Base-by-base conservation (phyloP, 2,113 vertebrate genomes). In the Gambusia affinis region DNA sequence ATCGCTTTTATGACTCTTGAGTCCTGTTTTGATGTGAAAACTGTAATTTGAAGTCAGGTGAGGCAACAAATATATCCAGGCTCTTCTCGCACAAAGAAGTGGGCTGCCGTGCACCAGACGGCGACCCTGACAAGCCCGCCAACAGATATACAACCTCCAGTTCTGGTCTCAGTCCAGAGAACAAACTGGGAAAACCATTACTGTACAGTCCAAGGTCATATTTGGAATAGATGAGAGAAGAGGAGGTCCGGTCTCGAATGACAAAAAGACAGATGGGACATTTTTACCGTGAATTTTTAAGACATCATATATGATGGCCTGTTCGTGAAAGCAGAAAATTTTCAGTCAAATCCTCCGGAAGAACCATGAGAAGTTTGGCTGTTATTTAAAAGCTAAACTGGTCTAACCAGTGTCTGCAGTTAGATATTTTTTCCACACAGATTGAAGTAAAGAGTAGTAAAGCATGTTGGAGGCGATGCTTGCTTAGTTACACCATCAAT, bases 181-280 rank as follows among this genome's bases (percentile, higher is more conserved):
- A 75, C 88, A 84, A 81, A 91, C 91, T 94, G 93, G 85, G 91
- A 93, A 93, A 93, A 77, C 85, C 82, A 93, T 94, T 92, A 89
- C n/a, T 64, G 27, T 69, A 76, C 30, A 69, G 71, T 87, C 71
- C 78, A 64, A 78, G 75, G 77, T 85, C 83, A 85, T 68, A 84
- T 72, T 80, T 70, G 61, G 57, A 81, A 64, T 78, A 64, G 67
- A 75, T 66, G 69, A 63, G 67, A 83, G 24, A 42, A 81, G 57
- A 28, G 17, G 24, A 72, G 67, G 24, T 33, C 70, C 57, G 72
- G 65, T 74, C 65, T 69, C 57, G 44, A 19, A 69, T 61, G 67
- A 73, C 73, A 2, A 17, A 72, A 80, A 37, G 73, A 80, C 76
- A 83, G 73, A 72, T 61, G 60, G 44, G 30, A 47, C 29, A 44